These are phyloP conservation scores for Chionomys nivalis DNA, from an alignment of 2,113 vertebrate genomes.

Conservation along the genomic window DNA sequence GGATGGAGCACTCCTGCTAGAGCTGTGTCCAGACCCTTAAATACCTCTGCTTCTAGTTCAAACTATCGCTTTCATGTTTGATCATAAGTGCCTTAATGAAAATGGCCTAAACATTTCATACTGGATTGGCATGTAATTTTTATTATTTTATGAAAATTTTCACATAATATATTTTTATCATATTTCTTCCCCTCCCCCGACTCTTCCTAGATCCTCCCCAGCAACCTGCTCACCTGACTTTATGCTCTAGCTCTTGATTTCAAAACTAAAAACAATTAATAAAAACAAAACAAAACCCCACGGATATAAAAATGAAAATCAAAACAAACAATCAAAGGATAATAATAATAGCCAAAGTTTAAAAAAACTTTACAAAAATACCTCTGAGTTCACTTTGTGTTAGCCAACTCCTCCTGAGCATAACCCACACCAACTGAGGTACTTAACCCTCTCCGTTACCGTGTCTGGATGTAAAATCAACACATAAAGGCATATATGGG, in stretches of 20 bases:
- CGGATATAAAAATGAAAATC: neutral
- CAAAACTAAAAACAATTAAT: neutral
- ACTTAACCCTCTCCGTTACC: neutral
- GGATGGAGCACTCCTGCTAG: neutral
- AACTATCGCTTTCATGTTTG: neutral
- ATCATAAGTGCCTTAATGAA: neutral
- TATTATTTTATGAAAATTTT: neutral
- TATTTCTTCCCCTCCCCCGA: neutral
- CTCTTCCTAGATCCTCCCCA: neutral
- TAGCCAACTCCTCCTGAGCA: neutral
- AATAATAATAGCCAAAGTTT: neutral
- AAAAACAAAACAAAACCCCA: neutral
- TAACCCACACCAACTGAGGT: neutral
- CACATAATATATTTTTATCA: neutral
- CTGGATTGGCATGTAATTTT: neutral
- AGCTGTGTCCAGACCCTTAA: neutral
- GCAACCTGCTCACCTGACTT: neutral
- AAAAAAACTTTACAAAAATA: neutral
- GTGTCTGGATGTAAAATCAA: neutral
- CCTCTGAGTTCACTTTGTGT: neutral
- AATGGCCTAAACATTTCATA: neutral
- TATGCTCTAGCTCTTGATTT: no score
- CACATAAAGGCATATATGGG: no score
- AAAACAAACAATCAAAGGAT: neutral
- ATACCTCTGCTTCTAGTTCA: neutral